Evolutionary conservation across 2,888 invertebrate species (phyloP), one percentile per base, ranked within the genome.

Genomic region (Ormyrus labotus): DNA sequence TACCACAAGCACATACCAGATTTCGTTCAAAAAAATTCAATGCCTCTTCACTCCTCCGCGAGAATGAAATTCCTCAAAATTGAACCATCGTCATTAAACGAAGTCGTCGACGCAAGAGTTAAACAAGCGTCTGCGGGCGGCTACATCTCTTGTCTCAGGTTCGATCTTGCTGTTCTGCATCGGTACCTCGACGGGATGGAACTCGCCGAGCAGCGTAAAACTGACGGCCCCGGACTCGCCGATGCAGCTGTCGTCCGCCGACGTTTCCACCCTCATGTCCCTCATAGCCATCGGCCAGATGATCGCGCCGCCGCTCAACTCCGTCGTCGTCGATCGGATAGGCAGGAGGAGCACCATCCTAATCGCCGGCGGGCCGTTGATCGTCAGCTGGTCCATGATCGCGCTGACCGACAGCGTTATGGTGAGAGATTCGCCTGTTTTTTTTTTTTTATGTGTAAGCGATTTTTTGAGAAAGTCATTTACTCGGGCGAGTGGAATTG

Each of bases 131-230:
- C 34, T 34, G 34, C 34, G 34, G 34, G 34, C 19, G 19, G 19
- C 19, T 19, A 19, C 1, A 19, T 19, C 34, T 34, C 34, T 4
- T 34, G 4, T 34, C 64, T 13, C 19, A 85, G 85, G 84, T 63
- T 80, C 84, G 6, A 13, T 83, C 53, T 75, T 82, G 64, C 65
- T 80, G 61, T 83, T 85, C 61, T 83, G 83, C 67, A 64, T 84
- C 34, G 88, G 88, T 9, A 81, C 81, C 47, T 64, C 85, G 4
- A 45, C 85, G 11, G 88, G 87, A 72, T 88, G 88, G 88, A 85
- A 84, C 51, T 86, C 87, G 34, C 87, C 87, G 64, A 86, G 83
- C 48, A 82, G 85, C 11, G 83, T 85, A 6, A 86, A 84, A 71
- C 78, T 88, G 57, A 76, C 84, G 80, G 81, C 80, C 11, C 79